These are phyloP conservation scores for Odontocolon sp. DNA, from an alignment of 2,888 invertebrate genomes.

Conservation along the genomic window DNA sequence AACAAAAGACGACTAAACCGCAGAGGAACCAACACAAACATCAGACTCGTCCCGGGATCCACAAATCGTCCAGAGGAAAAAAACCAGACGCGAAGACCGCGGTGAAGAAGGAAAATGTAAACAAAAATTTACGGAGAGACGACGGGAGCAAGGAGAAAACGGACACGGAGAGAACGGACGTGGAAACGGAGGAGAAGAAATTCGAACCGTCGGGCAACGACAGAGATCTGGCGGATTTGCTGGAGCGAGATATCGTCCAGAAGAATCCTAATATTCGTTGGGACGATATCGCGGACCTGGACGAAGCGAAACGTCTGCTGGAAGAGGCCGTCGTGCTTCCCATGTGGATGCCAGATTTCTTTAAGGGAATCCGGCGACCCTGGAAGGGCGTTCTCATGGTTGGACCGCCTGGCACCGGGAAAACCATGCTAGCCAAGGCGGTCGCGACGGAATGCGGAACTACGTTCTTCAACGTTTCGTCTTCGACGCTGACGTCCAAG, in stretches of 20 bases:
- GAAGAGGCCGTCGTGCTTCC: slow-evolving; percentile 99
- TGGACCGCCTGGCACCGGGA: slow-evolving; percentile 96
- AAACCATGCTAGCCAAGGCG: slow-evolving; percentile 98
- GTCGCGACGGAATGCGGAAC: slow-evolving; percentile 99
- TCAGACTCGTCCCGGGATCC: slow-evolving; percentile 74
- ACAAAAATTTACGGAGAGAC: slow-evolving; percentile 77
- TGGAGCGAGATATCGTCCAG: slow-evolving; percentile 97
- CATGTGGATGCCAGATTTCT: slow-evolving; percentile 98
- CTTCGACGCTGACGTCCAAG: slow-evolving; percentile 98
- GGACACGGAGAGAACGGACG: slow-evolving; percentile 86
- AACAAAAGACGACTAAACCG: slow-evolving; percentile 84
- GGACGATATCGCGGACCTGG: slow-evolving; percentile 96
- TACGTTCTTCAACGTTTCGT: slow-evolving; percentile 98
- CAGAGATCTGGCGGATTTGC: slow-evolving; percentile 94
- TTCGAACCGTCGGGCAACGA: slow-evolving; percentile 94
- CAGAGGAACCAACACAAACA: slow-evolving; percentile 76
- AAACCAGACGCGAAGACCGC: slow-evolving; percentile 79
- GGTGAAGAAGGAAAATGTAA: slow-evolving; percentile 77
- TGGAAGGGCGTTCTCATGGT: slow-evolving; percentile 99
- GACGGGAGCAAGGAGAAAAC: slow-evolving; percentile 85
- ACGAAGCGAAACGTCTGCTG: slow-evolving; percentile 93
- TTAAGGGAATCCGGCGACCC: slow-evolving; percentile 94
- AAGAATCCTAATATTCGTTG: slow-evolving; percentile 98
- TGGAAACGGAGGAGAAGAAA: slow-evolving; percentile 88
- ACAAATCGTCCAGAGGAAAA: slow-evolving; percentile 75